Evolutionary conservation across 2,888 invertebrate genomes (phyloP), one percentile per base, ranked within the genome.

Genomic region (Papilio demoleus): DNA sequence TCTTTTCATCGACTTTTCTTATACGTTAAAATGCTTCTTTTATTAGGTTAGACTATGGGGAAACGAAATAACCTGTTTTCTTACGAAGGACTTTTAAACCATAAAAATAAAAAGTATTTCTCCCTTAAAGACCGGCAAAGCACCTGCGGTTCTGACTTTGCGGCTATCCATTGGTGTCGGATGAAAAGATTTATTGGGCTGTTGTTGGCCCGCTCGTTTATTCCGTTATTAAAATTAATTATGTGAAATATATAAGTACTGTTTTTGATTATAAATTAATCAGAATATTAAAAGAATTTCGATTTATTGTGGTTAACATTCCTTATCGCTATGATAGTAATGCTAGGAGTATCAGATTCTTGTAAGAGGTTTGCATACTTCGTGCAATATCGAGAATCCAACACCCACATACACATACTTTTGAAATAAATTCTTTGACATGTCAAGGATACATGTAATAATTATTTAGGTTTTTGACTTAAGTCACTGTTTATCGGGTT

Each of bases 281-380:
- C 1, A 12, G 2, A 12, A 47, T 24, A 24, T 47, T 47, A 47
- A 22, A 47, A 47, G 12, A 12, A 47, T 47, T 47, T 11, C 24
- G 47, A 47, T 24, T 14, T 47, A n/a, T n/a, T n/a, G n/a, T n/a
- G n/a, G n/a, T n/a, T 27, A 1, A 50, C 27, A 27, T 11, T 24
- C 27, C 50, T 50, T 27, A n/a, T 50, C 24, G 50, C 6, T 59
- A 58, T 34, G 56, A 34, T 65, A 27, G 38, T 38, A 58, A 58
- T 14, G 59, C 22, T 45, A 24, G 27, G 34, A 59, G 42, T 17
- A 31, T 27, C 17, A 22, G 36, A 45, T 65, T 59, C 58, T 65
- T 65, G 36, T 45, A 3, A 36, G 27, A 58, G n/a, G 58, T 65
- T 65, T 36, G 65, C 65, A 65, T 65, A 59, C n/a, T 65, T 65